A percentile compares a stretch with the other conserved stretches of the same genome.
Conservation (phyloP, 2,888 invertebrate species). For the Alcis repandata region DNA sequence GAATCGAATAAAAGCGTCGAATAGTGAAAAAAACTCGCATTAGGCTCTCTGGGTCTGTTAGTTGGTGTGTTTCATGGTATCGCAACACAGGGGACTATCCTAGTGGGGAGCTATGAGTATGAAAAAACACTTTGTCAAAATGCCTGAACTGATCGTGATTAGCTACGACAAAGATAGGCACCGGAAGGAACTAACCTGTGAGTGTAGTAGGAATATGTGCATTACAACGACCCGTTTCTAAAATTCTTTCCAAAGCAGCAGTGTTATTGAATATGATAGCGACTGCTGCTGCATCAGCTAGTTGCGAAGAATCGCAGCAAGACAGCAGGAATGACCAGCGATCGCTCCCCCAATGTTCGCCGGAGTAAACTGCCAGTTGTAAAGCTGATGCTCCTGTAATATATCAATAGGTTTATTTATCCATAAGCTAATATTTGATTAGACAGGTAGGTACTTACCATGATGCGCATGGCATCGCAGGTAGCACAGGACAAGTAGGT, state of each 20-base stretch:
- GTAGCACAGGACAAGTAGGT: too few relatives aligned
- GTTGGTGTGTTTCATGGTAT: too few relatives aligned
- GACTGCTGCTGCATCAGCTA: conserved; percentile 81
- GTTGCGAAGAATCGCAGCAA: conserved; percentile 79
- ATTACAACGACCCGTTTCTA: conserved; percentile 78
- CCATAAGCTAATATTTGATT: neutral
- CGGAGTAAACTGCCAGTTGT: conserved; percentile 79
- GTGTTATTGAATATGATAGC: conserved; percentile 77
- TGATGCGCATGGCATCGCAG: too few relatives aligned
- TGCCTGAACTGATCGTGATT: too few relatives aligned
- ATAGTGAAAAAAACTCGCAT: too few relatives aligned
- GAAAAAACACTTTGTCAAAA: too few relatives aligned
- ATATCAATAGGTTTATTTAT: neutral
- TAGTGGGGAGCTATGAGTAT: too few relatives aligned
- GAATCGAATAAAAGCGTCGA: too few relatives aligned
- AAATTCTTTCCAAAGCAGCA: conserved; percentile 70
- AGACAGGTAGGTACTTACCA: too few relatives aligned
- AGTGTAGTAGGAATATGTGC: conserved; percentile 77
- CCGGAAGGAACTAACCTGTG: conserved; percentile 63
- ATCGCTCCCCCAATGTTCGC: conserved; percentile 70
- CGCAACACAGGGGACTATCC: too few relatives aligned
- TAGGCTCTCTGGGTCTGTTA: too few relatives aligned
- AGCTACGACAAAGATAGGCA: neutral
- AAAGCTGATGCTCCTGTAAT: conserved; percentile 76
- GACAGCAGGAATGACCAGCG: conserved; percentile 75